phyloP scores from a whole-genome alignment of 1,140 invertebrate genomes.

The Araneus ventricosus region DNA sequence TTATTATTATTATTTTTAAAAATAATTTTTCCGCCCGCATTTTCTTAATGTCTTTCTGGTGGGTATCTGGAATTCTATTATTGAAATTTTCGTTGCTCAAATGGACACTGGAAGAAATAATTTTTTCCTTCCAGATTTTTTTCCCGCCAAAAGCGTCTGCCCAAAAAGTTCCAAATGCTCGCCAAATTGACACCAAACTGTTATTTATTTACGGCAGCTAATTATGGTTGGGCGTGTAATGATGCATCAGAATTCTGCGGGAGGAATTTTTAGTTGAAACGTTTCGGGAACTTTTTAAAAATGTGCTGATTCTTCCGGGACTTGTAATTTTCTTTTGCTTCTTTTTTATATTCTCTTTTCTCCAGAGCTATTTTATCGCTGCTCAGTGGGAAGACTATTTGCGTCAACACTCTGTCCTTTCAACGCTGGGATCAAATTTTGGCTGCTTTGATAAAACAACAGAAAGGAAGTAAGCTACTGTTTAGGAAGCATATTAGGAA shows the following conservation, averaged over 20 bases:
- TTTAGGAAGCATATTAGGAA: background rate
- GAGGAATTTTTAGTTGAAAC: constrained; percentile 54
- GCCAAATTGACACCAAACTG: constrained; percentile 56
- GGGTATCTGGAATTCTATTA: constrained; percentile 46
- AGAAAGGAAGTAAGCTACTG: background rate
- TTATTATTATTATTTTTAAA: constrained; percentile 16
- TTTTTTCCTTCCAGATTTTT: background rate
- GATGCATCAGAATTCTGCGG: constrained; percentile 34
- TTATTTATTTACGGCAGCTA: constrained; percentile 55
- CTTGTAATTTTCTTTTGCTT: background rate
- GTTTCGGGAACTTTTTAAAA: constrained; percentile 50
- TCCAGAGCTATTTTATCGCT: background rate
- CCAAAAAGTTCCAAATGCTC: constrained; percentile 19
- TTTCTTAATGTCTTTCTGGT: constrained; percentile 20
- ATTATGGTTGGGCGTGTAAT: constrained; percentile 42
- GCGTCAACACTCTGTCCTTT: constrained; percentile 5
- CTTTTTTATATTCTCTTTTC: background rate
- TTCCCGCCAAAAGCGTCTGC: background rate
- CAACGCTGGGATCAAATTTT: background rate
- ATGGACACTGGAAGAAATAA: background rate
- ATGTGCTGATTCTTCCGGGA: constrained; percentile 57
- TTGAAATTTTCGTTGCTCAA: constrained; percentile 18
- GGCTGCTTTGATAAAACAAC: background rate
- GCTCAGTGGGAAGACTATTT: background rate
- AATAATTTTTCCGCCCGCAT: constrained; percentile 5